phyloP scores from a whole-genome alignment of 2,797 vertebrate species.

The Periophthalmus magnuspinnatus region DNA sequence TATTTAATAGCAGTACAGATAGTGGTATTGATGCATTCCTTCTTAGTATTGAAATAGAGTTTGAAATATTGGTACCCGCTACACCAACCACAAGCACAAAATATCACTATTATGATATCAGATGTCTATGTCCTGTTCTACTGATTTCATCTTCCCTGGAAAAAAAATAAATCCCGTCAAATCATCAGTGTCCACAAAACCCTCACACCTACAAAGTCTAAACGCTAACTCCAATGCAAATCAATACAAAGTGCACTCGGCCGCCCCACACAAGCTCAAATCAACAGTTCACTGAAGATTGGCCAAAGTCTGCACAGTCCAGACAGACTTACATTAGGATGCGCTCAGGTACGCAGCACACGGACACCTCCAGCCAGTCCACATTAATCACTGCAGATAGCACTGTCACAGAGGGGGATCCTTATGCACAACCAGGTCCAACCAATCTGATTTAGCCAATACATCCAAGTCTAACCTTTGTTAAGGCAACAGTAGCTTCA shows the following conservation, averaged over 20 bases:
- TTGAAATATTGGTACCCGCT: too few relatives aligned
- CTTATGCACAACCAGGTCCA: slow-evolving; percentile 33
- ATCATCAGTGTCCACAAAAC: neutral
- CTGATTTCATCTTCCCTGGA: too few relatives aligned
- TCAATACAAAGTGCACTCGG: slow-evolving; percentile 20
- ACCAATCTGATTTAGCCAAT: slow-evolving; percentile 37
- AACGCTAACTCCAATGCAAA: slow-evolving; percentile 27
- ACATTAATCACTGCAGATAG: slow-evolving; percentile 39
- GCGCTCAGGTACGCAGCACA: slow-evolving; percentile 30
- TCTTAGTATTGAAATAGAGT: too few relatives aligned
- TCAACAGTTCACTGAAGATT: slow-evolving; percentile 28
- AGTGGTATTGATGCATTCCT: too few relatives aligned
- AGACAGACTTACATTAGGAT: slow-evolving; percentile 14
- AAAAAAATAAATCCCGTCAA: too few relatives aligned
- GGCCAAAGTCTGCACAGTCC: slow-evolving; percentile 21
- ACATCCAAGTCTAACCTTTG: slow-evolving; percentile 26
- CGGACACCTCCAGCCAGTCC: slow-evolving; percentile 33
- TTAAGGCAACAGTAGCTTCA: slow-evolving; percentile 25
- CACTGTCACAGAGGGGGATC: slow-evolving; percentile 33
- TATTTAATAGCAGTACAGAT: too few relatives aligned
- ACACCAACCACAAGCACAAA: too few relatives aligned
- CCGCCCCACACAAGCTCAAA: slow-evolving; percentile 10
- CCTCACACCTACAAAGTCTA: neutral
- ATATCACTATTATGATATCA: too few relatives aligned
- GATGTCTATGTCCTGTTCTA: too few relatives aligned